These are phyloP conservation scores for Pelochelys cantorii DNA, from an alignment of 2,797 vertebrate genomes.

Conservation along the genomic window DNA sequence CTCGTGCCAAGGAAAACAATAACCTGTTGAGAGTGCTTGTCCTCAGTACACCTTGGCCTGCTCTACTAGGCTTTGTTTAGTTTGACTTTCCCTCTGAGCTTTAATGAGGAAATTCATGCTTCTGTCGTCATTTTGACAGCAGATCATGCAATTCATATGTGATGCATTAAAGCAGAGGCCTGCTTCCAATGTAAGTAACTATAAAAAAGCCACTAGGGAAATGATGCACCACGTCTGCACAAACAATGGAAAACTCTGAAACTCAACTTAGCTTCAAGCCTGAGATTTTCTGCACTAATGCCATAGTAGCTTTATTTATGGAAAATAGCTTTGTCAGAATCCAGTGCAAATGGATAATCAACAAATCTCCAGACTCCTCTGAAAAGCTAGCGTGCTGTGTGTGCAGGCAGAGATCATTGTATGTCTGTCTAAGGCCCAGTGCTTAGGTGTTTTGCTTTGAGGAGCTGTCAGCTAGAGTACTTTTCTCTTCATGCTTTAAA, in stretches of 20 bases:
- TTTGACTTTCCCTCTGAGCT: constrained; percentile 51
- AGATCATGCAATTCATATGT: constrained; percentile 54
- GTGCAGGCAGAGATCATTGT: background rate
- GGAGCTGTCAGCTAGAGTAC: background rate
- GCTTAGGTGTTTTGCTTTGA: background rate
- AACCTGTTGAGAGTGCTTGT: constrained; percentile 56
- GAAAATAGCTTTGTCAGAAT: background rate
- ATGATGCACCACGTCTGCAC: constrained; percentile 40
- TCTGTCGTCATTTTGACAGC: constrained; percentile 55
- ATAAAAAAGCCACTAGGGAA: background rate
- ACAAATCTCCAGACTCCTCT: background rate
- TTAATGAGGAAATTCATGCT: constrained; percentile 46
- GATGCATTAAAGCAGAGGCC: constrained; percentile 31
- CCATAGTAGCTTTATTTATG: background rate
- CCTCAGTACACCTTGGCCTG: constrained; percentile 67
- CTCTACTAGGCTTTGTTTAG: constrained; percentile 8
- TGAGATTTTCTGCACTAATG: background rate
- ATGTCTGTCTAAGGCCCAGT: background rate
- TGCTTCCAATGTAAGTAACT: constrained; percentile 45
- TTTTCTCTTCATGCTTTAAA: background rate
- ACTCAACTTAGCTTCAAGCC: background rate
- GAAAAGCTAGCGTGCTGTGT: background rate
- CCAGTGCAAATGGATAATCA: background rate
- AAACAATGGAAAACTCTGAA: background rate
- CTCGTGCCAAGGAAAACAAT: constrained; percentile 69